phyloP scores from a whole-genome alignment of 1,140 invertebrate species.

The Megalonaias nervosa region DNA sequence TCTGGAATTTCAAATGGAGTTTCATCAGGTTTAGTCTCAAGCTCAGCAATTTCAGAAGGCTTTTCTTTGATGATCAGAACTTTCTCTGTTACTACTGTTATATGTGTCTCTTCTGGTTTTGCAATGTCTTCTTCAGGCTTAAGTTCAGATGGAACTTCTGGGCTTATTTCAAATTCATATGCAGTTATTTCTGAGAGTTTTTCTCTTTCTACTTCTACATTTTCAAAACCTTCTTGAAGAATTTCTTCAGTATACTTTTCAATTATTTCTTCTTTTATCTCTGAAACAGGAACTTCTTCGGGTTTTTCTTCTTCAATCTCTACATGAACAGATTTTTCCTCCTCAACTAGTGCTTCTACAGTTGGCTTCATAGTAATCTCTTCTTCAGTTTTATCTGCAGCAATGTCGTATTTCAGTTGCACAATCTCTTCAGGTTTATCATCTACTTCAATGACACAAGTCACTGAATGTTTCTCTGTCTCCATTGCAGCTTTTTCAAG shows the following conservation, averaged over 20 bases:
- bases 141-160: constrained; percentile 16
- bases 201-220: not conserved
- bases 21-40: not conserved
- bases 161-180: not conserved
- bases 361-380: not conserved
- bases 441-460: constrained; percentile 1
- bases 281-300: constrained; percentile 9
- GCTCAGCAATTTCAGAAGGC: constrained; percentile 19
- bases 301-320: constrained; percentile 23
- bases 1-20: constrained; percentile 4
- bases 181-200: not conserved
- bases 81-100: constrained; percentile 8
- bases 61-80: constrained; percentile 19
- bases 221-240: not conserved
- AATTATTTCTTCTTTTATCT: constrained; percentile 1
- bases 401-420: too few species aligned
- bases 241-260: constrained; percentile 2
- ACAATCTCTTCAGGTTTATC: too few species aligned
- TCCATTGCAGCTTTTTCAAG: constrained; percentile 12
- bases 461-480: not conserved
- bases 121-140: constrained; percentile 6
- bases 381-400: not conserved
- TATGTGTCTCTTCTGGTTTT: constrained; percentile 21
- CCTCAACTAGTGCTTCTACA: not conserved
- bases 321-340: not conserved